Evolutionary conservation across 2,888 invertebrate species (phyloP).

Genomic region (Tuberolachnus salignus): DNA sequence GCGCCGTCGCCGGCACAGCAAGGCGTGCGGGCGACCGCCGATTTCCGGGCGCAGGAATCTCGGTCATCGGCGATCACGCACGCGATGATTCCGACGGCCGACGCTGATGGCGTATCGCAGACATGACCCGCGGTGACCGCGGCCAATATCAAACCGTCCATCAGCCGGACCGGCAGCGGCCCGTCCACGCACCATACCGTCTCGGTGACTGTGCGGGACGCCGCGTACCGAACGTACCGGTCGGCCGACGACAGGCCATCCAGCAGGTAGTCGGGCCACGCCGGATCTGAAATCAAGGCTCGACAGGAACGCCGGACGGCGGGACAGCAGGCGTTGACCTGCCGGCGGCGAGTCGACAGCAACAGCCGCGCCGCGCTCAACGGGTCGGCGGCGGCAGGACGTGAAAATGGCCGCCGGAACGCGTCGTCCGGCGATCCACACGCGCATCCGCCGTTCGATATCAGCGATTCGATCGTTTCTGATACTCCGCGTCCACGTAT

Average conservation of each 20-base stretch:
- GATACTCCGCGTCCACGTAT: neutral
- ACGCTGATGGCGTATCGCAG: no score
- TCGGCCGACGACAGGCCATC: neutral
- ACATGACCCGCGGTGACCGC: neutral
- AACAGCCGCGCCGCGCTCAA: neutral
- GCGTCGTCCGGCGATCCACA: neutral
- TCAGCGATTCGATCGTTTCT: neutral
- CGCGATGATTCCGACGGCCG: neutral
- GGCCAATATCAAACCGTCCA: neutral
- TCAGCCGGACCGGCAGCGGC: neutral
- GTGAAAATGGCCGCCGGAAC: neutral
- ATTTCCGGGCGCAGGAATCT: no score
- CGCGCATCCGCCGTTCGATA: neutral
- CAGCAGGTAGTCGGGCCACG: neutral
- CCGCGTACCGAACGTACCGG: neutral
- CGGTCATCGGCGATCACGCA: neutral
- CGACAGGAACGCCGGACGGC: neutral
- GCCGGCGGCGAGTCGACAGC: neutral
- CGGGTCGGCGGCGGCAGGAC: neutral
- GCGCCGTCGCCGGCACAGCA: neutral
- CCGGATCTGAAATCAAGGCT: neutral
- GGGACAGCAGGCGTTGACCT: neutral
- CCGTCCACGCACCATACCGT: neutral
- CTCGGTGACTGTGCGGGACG: neutral
- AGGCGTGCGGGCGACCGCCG: neutral